Evolutionary conservation across 2,888 invertebrate genomes (phyloP).

Genomic region (Tachystola acroxantha): DNA sequence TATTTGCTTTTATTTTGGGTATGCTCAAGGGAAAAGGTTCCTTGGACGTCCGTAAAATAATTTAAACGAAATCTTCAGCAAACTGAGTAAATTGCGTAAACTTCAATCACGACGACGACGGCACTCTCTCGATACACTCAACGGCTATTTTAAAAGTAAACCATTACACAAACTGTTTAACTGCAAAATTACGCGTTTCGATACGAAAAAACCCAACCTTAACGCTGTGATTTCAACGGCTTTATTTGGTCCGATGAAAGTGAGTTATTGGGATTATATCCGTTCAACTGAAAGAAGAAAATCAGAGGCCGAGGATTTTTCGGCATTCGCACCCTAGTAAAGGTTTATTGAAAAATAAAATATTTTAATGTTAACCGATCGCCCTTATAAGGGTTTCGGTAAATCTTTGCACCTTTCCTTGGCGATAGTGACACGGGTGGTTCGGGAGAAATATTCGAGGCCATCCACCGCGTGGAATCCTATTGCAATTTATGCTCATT

Average conservation of each 20-base stretch:
- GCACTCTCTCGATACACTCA: neutral
- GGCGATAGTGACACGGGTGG: constrained; percentile 40
- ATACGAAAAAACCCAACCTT: constrained; percentile 12
- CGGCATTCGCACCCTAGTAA: constrained; percentile 29
- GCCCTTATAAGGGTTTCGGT: constrained; percentile 45
- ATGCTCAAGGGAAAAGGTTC: too few species aligned
- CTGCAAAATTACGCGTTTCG: constrained; percentile 12
- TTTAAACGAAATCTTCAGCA: constrained; percentile 50
- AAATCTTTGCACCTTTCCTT: constrained; percentile 64
- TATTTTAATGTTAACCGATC: constrained; percentile 57
- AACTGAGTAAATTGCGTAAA: constrained; percentile 57
- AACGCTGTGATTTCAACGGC: constrained; percentile 21
- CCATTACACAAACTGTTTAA: constrained; percentile 15
- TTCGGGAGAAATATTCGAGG: constrained; percentile 58
- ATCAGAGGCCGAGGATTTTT: constrained; percentile 30
- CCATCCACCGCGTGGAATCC: constrained; percentile 66
- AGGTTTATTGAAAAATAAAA: constrained; percentile 48
- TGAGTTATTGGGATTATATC: constrained; percentile 37
- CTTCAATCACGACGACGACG: constrained; percentile 42
- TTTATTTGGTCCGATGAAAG: constrained; percentile 32
- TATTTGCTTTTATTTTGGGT: constrained; percentile 24
- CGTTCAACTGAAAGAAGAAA: constrained; percentile 36
- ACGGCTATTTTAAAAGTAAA: constrained; percentile 9
- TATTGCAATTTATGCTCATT: constrained; percentile 76
- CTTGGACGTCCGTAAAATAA: constrained; percentile 25